phyloP scores from a whole-genome alignment of 1,140 invertebrate genomes.

The Oryzaephilus surinamensis region DNA sequence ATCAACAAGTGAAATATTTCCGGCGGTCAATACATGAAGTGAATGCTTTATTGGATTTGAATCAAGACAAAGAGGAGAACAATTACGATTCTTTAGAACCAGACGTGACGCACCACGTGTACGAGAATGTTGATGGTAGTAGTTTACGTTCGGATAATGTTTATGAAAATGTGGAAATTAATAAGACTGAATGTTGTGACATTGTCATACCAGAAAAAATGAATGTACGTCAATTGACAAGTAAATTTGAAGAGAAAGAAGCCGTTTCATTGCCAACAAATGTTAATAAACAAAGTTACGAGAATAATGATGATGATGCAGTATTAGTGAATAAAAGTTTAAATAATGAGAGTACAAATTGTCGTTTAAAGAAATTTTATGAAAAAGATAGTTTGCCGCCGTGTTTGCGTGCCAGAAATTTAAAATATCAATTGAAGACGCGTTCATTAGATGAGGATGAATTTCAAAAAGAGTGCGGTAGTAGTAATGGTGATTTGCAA shows the following conservation, averaged over 20 bases:
- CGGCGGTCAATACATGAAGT: conserved; percentile 61
- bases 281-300: too few species aligned
- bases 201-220: conserved; percentile 6
- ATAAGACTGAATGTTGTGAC: conserved; percentile 4
- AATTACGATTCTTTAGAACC: conserved; percentile 28
- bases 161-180: conserved; percentile 10
- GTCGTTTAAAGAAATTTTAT: conserved; percentile 16
- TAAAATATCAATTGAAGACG: conserved; percentile 52
- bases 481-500: conserved; percentile 24
- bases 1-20: conserved; percentile 65
- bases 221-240: conserved; percentile 24
- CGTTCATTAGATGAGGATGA: conserved; percentile 62
- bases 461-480: conserved; percentile 51
- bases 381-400: conserved; percentile 39
- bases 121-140: conserved; percentile 25
- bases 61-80: conserved; percentile 6
- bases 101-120: conserved; percentile 20
- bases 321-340: too few species aligned
- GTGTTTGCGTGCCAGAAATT: conserved; percentile 42
- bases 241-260: conserved; percentile 18
- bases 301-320: too few species aligned
- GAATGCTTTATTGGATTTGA: conserved; percentile 48
- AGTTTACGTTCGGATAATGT: conserved; percentile 11
- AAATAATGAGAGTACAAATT: conserved; percentile 11
- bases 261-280: background rate